Evolutionary conservation across 2,113 vertebrate species (phyloP), one percentile per base, ranked within the genome.

Genomic region (Chaetorhynchus papuensis): DNA sequence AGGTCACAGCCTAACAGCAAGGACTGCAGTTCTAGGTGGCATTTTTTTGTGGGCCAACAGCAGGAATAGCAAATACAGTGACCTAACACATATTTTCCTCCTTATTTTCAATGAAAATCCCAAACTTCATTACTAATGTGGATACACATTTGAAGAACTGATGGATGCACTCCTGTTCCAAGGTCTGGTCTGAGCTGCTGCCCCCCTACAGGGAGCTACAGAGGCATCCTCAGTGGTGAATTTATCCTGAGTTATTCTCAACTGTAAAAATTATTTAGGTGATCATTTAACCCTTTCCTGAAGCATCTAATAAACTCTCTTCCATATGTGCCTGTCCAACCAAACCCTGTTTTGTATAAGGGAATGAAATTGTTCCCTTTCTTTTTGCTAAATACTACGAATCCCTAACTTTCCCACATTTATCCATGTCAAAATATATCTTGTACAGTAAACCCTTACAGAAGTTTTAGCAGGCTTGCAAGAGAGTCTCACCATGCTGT

Each of bases 401-500:
- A 61, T 15, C 18, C 16, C 30, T 59, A 24, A 23, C 68, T 45
- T 70, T 10, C 11, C 18, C 45, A 63, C 7, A 16, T 56, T 88
- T 68, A 70, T 33, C 53, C 15, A 15, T 19, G 13, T 26, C 15
- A 41, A 68, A 39, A 22, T n/a, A 5, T 24, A 8, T 31, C 50
- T 65, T 90, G 7, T 2, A 9, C 21, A 31, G 15, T 30, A 45
- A 81, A 13, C 5, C 4, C 26, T 56, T 44, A 39, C 6, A 52
- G 37, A 22, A n/a, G 31, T 37, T 65, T 65, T 15, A 61, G 39
- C 5, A 15, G 18, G 6, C 74, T 68, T 71, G 23, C 24, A 45
- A 2, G 11, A 57, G 23, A 39, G 9, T 21, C 8, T 83, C 31
- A 13, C 42, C 8, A 1, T 4, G 23, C 3, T 0, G 0, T 19